These are phyloP conservation scores for Phylloscopus whistleri DNA, from an alignment of 2,113 vertebrate genomes.

Conservation along the genomic window DNA sequence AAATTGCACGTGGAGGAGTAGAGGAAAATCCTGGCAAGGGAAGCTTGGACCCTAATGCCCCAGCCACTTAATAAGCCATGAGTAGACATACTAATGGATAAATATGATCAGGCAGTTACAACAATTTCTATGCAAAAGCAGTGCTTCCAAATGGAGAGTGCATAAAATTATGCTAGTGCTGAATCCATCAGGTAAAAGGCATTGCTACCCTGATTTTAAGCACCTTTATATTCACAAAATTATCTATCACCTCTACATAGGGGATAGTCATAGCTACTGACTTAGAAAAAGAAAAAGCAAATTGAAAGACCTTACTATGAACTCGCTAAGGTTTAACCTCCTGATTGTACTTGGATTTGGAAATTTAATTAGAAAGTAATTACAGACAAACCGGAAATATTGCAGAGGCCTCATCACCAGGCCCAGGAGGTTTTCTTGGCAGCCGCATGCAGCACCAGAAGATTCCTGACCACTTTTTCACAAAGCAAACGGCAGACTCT, in stretches of 20 bases:
- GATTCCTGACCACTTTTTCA: not conserved
- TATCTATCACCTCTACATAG: not conserved
- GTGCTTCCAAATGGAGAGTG: not conserved
- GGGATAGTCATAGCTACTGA: not conserved
- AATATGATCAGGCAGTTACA: not conserved
- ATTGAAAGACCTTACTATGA: not conserved
- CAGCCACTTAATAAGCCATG: not conserved
- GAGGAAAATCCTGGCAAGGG: not conserved
- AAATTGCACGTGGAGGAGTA: not conserved
- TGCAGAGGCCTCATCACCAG: not conserved
- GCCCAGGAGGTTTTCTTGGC: not conserved
- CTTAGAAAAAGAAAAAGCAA: not conserved
- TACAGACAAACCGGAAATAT: constrained; percentile 15
- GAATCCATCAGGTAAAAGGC: not conserved
- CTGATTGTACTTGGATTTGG: not conserved
- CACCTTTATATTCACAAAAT: not conserved
- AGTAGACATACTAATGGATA: not conserved
- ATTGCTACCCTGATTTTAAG: not conserved
- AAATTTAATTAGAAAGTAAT: constrained; percentile 48
- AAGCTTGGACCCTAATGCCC: not conserved
- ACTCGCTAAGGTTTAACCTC: not conserved
- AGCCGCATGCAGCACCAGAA: not conserved
- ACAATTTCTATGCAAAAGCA: not conserved
- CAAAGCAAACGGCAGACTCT: not conserved
- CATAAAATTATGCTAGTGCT: not conserved